A percentile compares a stretch with the other conserved stretches of the same genome.
phyloP scores from a whole-genome alignment of 2,797 vertebrate species.

The Chaunax sp. region DNA sequence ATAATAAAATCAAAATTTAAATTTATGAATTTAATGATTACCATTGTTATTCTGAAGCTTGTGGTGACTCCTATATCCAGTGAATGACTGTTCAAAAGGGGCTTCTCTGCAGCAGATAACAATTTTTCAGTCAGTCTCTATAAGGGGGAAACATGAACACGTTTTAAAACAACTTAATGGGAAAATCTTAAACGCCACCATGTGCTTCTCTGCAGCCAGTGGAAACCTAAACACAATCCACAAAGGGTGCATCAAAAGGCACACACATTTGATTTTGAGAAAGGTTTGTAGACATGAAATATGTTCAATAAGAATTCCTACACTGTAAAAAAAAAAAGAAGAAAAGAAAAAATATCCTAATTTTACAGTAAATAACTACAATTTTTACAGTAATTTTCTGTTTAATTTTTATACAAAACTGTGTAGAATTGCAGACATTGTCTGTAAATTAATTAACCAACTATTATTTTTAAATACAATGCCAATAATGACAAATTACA shows the following conservation, averaged over 20 bases:
- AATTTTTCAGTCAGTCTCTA: conserved; percentile 41
- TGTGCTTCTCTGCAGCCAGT: neutral
- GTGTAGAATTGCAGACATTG: too few species aligned
- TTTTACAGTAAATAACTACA: too few species aligned
- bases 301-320: too few species aligned
- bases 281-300: neutral
- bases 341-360: too few species aligned
- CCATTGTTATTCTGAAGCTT: conserved; percentile 61
- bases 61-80: conserved; percentile 36
- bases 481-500: too few species aligned
- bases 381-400: too few species aligned
- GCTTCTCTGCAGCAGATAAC: conserved; percentile 36
- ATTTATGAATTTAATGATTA: conserved; percentile 35
- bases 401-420: too few species aligned
- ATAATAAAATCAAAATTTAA: neutral
- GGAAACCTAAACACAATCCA: neutral
- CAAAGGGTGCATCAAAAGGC: neutral
- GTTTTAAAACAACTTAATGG: neutral
- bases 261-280: neutral
- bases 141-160: neutral
- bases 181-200: neutral
- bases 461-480: too few species aligned
- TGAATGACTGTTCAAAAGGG: conserved; percentile 23
- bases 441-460: too few species aligned
- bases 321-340: too few species aligned